These are phyloP conservation scores for Dromiciops gliroides DNA, from an alignment of 2,113 vertebrate species.

Conservation along the genomic window DNA sequence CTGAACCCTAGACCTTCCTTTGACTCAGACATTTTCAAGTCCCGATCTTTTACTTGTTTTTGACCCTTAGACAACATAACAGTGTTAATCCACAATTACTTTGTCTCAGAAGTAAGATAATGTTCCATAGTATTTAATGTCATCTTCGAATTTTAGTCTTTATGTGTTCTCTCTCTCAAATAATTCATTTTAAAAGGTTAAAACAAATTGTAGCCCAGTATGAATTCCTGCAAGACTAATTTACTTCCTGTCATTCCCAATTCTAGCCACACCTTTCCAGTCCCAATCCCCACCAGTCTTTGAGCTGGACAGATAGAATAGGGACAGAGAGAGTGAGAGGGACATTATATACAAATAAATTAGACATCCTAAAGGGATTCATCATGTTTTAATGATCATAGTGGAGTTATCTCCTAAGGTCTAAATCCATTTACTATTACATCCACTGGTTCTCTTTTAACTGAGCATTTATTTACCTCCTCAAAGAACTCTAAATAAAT, in stretches of 20 bases:
- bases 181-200: neutral
- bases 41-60: neutral
- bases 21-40: neutral
- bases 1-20: neutral
- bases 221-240: neutral
- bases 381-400: neutral
- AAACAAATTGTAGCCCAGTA: neutral
- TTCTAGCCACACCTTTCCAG: neutral
- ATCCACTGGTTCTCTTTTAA: neutral
- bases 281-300: neutral
- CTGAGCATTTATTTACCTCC: neutral
- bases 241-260: neutral
- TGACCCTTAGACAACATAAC: neutral
- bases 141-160: neutral
- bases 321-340: neutral
- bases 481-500: neutral
- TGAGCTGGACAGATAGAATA: neutral
- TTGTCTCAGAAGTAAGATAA: neutral
- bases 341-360: neutral
- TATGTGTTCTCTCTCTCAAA: neutral
- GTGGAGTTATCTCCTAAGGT: slow-evolving; percentile 22
- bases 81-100: neutral
- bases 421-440: neutral
- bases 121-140: neutral
- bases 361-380: neutral